Conservation (phyloP, 2,888 invertebrate species). For the Sialis lutaria region DNA sequence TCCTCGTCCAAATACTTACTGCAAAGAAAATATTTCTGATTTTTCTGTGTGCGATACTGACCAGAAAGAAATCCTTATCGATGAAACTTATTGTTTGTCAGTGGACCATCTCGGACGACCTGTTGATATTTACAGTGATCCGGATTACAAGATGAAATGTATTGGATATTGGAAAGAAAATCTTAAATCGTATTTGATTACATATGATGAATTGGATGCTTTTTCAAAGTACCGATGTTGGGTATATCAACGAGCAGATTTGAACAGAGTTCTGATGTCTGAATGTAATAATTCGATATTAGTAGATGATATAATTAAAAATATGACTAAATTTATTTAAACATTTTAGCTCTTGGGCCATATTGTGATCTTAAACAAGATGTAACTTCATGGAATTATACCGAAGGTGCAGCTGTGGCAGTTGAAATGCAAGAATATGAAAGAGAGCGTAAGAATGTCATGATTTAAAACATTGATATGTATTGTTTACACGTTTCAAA, state of each 20-base stretch:
- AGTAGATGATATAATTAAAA: no score
- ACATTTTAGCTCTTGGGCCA: conserved; percentile 68
- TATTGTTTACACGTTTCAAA: conserved; percentile 3
- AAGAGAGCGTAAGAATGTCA: conserved; percentile 52
- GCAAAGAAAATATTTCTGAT: conserved; percentile 86
- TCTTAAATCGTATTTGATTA: conserved; percentile 87
- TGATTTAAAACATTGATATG: conserved; percentile 2
- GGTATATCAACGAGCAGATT: conserved; percentile 92
- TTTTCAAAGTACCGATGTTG: conserved; percentile 92
- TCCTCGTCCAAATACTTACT: conserved; percentile 82
- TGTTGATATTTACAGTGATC: conserved; percentile 89
- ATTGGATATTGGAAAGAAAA: conserved; percentile 98
- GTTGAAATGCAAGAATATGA: conserved; percentile 85
- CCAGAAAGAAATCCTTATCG: conserved; percentile 84
- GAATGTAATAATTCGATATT: conserved; percentile 24
- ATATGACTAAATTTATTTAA: no score
- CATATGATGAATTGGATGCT: conserved; percentile 90
- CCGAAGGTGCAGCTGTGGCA: conserved; percentile 85
- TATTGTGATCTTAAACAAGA: conserved; percentile 82
- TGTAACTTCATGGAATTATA: conserved; percentile 73
- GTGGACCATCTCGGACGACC: conserved; percentile 91
- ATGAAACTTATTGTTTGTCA: conserved; percentile 91
- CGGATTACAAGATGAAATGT: conserved; percentile 92
- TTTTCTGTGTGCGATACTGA: conserved; percentile 91
- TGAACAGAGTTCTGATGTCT: conserved; percentile 71